Percentiles rank a stretch among this genome's conserved stretches.
These are phyloP conservation scores for Lordiphosa stackelbergi DNA, from an alignment of 1,140 invertebrate species.

Conservation along the genomic window DNA sequence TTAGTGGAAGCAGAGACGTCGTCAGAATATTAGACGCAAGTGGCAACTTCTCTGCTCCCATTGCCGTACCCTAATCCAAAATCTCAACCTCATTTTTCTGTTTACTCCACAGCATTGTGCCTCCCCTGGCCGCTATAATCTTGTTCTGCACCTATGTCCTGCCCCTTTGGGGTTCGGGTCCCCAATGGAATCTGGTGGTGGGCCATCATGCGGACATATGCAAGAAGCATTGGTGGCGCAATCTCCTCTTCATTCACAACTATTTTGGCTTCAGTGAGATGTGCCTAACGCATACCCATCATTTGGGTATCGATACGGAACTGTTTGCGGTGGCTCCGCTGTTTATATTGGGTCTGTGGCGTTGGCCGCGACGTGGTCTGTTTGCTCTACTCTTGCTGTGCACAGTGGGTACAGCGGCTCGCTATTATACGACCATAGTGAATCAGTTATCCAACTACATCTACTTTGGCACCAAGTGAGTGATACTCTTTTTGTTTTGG, in stretches of 20 bases:
- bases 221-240: slow-evolving; percentile 82
- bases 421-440: slow-evolving; percentile 81
- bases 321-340: slow-evolving; percentile 86
- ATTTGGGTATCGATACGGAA: slow-evolving; percentile 91
- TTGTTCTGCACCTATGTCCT: slow-evolving; percentile 83
- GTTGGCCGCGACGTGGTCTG: slow-evolving; percentile 79
- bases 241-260: slow-evolving; percentile 82
- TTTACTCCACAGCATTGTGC: slow-evolving; percentile 79
- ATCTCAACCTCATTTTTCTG: too few relatives aligned
- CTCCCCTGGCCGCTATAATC: slow-evolving; percentile 81
- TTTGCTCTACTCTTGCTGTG: slow-evolving; percentile 77
- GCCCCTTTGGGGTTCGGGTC: slow-evolving; percentile 81
- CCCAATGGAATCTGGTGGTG: slow-evolving; percentile 83
- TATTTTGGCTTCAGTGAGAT: slow-evolving; percentile 83
- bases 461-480: slow-evolving; percentile 84
- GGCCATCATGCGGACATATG: slow-evolving; percentile 82
- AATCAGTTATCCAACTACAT: slow-evolving; percentile 82
- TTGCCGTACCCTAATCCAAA: too few relatives aligned
- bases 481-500: too few relatives aligned
- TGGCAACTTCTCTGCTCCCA: too few relatives aligned
- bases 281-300: slow-evolving; percentile 85
- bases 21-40: too few relatives aligned
- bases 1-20: too few relatives aligned
- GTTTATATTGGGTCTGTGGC: slow-evolving; percentile 82
- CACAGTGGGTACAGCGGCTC: slow-evolving; percentile 79